These are phyloP conservation scores for Polydrusus pterygomalis DNA, from an alignment of 2,888 invertebrate genomes.

Conservation along the genomic window DNA sequence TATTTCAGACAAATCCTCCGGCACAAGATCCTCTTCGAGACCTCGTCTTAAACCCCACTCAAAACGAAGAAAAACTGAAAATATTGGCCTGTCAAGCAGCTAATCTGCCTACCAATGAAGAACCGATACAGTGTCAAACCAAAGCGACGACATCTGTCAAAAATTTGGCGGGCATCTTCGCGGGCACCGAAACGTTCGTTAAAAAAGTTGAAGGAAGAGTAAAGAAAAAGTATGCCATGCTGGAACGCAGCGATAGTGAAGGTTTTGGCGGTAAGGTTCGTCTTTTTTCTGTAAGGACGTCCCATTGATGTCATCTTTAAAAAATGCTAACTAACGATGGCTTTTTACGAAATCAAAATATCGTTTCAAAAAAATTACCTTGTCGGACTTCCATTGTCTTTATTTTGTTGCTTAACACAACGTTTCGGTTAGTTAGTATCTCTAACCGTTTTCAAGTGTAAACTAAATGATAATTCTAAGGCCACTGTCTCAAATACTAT, in stretches of 20 bases:
- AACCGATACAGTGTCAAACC: conserved; percentile 55
- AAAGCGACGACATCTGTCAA: conserved; percentile 64
- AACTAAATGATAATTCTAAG: no score
- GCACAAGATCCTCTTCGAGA: conserved; percentile 70
- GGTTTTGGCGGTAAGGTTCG: conserved; percentile 74
- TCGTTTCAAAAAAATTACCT: no score
- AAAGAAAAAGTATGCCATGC: conserved; percentile 69
- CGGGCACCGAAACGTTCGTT: conserved; percentile 68
- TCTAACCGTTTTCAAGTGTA: no score
- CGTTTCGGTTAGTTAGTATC: no score
- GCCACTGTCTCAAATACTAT: no score
- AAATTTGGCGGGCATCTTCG: conserved; percentile 69
- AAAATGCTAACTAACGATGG: no score
- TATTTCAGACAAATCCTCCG: conserved; percentile 32
- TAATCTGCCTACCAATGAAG: conserved; percentile 73
- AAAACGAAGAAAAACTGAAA: conserved; percentile 73
- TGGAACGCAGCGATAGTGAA: conserved; percentile 80
- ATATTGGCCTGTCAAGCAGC: conserved; percentile 79
- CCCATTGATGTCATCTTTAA: no score
- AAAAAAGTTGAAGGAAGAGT: conserved; percentile 69
- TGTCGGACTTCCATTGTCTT: no score
- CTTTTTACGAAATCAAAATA: no score
- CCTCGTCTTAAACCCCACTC: conserved; percentile 73
- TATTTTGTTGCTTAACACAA: no score
- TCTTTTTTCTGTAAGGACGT: not conserved